Conservation (phyloP, 2,797 vertebrate species). For the Cyclura pinguis region DNA sequence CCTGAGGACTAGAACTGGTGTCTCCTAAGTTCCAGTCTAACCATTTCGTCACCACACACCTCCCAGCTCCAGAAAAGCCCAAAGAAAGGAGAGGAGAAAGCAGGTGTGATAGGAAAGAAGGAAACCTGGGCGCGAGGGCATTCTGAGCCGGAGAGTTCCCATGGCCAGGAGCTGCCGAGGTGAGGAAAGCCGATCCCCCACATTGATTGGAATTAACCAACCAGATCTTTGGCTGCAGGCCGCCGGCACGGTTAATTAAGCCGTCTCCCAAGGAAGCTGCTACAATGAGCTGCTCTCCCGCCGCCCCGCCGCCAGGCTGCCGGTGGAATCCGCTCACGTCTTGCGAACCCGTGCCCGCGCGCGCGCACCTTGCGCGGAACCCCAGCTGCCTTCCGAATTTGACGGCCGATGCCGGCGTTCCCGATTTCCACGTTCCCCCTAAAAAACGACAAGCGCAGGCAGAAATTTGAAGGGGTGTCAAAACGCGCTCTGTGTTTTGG, state of each 20-base stretch:
- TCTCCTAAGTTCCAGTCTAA: too few relatives aligned
- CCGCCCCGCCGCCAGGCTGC: accelerated
- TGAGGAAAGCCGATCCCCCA: neutral
- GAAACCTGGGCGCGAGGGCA: too few relatives aligned
- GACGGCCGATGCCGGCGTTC: neutral
- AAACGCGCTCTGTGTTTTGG: neutral
- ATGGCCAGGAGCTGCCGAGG: neutral
- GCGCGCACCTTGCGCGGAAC: too few relatives aligned
- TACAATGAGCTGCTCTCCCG: accelerated
- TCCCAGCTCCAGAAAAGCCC: too few relatives aligned
- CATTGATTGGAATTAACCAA: neutral
- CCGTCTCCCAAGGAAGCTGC: slow-evolving; percentile 14
- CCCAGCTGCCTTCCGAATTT: neutral
- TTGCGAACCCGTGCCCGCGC: neutral
- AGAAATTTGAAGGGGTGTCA: accelerated
- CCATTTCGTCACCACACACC: too few relatives aligned
- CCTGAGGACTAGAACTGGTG: too few relatives aligned
- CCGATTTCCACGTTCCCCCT: neutral
- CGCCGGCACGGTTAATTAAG: neutral
- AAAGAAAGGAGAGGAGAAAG: too few relatives aligned
- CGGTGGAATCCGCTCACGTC: neutral
- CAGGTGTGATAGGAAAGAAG: neutral
- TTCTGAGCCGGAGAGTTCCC: neutral
- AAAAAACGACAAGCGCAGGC: accelerated
- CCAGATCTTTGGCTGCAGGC: neutral